A percentile compares a stretch with the other conserved stretches of the same genome.
phyloP scores from a whole-genome alignment of 1,140 invertebrate genomes.

The Galleria mellonella region DNA sequence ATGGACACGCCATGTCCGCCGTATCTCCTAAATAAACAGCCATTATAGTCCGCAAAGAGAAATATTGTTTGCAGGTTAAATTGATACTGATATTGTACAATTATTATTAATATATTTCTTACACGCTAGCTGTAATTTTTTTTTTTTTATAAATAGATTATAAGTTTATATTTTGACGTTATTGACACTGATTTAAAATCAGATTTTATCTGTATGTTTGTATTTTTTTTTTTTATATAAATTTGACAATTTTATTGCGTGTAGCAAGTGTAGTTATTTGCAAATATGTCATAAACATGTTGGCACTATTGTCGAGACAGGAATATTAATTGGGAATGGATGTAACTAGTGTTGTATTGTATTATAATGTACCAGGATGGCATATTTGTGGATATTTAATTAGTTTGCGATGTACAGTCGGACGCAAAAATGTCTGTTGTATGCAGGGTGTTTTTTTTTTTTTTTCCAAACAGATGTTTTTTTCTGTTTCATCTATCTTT shows the following conservation, averaged over 20 bases:
- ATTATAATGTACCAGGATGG: neutral
- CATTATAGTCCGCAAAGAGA: neutral
- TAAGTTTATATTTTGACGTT: slow-evolving; percentile 38
- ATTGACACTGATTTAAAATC: slow-evolving; percentile 49
- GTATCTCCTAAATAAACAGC: neutral
- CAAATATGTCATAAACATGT: no score
- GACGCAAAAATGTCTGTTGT: neutral
- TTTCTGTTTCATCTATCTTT: neutral
- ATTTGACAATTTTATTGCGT: neutral
- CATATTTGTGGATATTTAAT: neutral
- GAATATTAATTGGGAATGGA: no score
- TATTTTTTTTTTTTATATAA: slow-evolving; percentile 31
- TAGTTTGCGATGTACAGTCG: neutral
- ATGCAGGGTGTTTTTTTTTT: neutral
- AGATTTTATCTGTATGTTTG: slow-evolving; percentile 27
- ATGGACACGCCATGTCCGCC: no score
- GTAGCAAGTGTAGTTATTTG: no score
- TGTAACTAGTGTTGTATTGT: no score
- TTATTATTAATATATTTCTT: slow-evolving; percentile 48
- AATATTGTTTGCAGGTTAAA: neutral
- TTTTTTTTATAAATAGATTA: slow-evolving; percentile 31
- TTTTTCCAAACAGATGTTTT: neutral
- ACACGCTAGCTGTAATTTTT: slow-evolving; percentile 44
- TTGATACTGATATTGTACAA: slow-evolving; percentile 41
- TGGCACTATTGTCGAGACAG: no score